Percentiles rank a stretch among this genome's conserved stretches.
phyloP scores from a whole-genome alignment of 30 jellyfish, hydroid and myxozoan genomes.

The Aurelia sp. region DNA sequence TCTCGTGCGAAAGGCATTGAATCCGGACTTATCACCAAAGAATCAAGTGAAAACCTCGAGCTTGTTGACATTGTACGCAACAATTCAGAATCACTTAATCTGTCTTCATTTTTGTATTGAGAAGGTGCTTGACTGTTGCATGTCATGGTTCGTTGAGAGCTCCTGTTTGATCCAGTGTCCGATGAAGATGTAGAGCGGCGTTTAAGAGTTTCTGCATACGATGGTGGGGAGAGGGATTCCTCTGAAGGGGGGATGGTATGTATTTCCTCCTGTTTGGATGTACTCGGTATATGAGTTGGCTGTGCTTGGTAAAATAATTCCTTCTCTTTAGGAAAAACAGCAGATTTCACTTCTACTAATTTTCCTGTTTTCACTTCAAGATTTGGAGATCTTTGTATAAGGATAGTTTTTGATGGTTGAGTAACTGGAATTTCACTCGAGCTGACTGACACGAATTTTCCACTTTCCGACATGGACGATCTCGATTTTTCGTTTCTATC shows the following conservation, averaged over 20 bases:
- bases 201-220: constrained; percentile 79
- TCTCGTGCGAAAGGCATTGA: constrained; percentile 95
- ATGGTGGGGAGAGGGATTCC: constrained; percentile 44
- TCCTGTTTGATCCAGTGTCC: constrained; percentile 15
- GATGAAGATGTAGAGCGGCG: constrained; percentile 64
- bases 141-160: constrained; percentile 10
- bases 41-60: constrained; percentile 90
- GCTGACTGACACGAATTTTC: constrained; percentile 73
- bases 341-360: constrained; percentile 36
- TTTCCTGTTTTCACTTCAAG: neutral
- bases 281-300: neutral
- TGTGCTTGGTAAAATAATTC: constrained; percentile 15
- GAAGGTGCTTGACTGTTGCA: too few species aligned
- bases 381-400: constrained; percentile 31
- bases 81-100: constrained; percentile 26
- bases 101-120: constrained; percentile 7
- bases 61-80: constrained; percentile 78
- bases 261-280: neutral
- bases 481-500: too few species aligned
- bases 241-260: constrained; percentile 1
- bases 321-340: constrained; percentile 26
- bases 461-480: constrained; percentile 28
- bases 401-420: constrained; percentile 66
- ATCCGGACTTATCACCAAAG: constrained; percentile 88
- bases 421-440: constrained; percentile 77